Base-by-base conservation (phyloP, 2,888 invertebrate genomes). In the Cantharis rufa region DNA sequence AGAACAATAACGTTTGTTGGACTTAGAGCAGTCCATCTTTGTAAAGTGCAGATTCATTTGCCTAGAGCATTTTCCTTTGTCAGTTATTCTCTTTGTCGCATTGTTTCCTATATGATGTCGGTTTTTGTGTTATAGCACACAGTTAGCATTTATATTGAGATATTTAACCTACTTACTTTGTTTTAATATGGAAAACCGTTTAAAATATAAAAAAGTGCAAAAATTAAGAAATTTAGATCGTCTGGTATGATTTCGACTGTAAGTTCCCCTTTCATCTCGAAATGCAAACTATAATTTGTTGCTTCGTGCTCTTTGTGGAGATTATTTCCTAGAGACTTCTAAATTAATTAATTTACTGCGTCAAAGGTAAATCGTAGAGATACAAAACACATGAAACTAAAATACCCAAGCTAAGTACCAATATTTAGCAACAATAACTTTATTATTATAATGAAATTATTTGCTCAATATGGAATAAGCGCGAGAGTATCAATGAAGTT, bases 51-150 rank as follows among this genome's bases (percentile, higher is more conserved):
- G 72, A 21, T 32, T 72, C 61, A 68, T 64, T 28, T 21, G 78
- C 80, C 77, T 28, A 73, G 72, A 77, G 80, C 80, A 73, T 73
- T 78, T 62, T 18, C 69, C 48, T 76, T 76, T 76, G 72, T 72
- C 72, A 72, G 69, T 72, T 76, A 72, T 76, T 76, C 76, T 76
- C 72, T 76, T 76, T 72, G 62, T 62, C 62, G 72, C 72, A 76
- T 76, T 76, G 76, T 76, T 72, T 76, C 72, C 72, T 69, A 68
- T 75, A 71, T 71, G 75, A 75, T 48, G 62, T 66, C 61, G 21
- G 74, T 68, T 75, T 75, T 75, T 68, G 66, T 63, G 28, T 48
- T 32, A 32, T 32, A 68, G 71, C 64, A 15, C 71, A 68, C 69
- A 74, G 71, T 66, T 70, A 71, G 71, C 71, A 71, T 24, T 70